Evolutionary conservation across 1,140 invertebrate species (phyloP).

Genomic region (Agrypnia vestita): DNA sequence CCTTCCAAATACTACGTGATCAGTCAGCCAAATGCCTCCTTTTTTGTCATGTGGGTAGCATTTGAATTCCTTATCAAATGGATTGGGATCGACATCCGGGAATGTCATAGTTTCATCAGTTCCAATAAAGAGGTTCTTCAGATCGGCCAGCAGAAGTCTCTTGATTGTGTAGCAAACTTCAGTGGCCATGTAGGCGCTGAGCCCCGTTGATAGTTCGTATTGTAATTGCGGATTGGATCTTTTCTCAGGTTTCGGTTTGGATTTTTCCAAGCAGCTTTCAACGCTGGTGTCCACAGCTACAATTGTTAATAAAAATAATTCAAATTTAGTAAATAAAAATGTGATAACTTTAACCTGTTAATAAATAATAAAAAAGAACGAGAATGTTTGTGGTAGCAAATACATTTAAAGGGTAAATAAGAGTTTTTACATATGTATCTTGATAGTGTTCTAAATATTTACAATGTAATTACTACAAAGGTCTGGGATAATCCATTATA

Average conservation of each 20-base stretch:
- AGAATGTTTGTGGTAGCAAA: no score
- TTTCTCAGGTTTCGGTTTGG: constrained; percentile 49
- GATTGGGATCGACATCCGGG: constrained; percentile 76
- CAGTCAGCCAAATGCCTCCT: constrained; percentile 87
- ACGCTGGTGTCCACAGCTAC: constrained; percentile 53
- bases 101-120: constrained; percentile 61
- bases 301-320: background rate
- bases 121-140: constrained; percentile 81
- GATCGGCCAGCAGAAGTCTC: constrained; percentile 88
- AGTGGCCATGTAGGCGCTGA: constrained; percentile 85
- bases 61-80: constrained; percentile 79
- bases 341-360: background rate
- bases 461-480: no score
- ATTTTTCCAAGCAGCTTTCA: constrained; percentile 54
- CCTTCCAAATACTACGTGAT: constrained; percentile 92
- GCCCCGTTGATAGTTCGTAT: constrained; percentile 77
- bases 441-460: no score
- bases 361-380: no score
- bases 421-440: no score
- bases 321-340: background rate
- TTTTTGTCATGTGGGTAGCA: constrained; percentile 79
- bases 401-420: no score
- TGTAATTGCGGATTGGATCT: constrained; percentile 70
- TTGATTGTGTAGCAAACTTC: constrained; percentile 88
- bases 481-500: no score